Evolutionary conservation across 2,797 vertebrate genomes (phyloP), one percentile per base, ranked within the genome.

Genomic region (Knipowitschia caucasica): DNA sequence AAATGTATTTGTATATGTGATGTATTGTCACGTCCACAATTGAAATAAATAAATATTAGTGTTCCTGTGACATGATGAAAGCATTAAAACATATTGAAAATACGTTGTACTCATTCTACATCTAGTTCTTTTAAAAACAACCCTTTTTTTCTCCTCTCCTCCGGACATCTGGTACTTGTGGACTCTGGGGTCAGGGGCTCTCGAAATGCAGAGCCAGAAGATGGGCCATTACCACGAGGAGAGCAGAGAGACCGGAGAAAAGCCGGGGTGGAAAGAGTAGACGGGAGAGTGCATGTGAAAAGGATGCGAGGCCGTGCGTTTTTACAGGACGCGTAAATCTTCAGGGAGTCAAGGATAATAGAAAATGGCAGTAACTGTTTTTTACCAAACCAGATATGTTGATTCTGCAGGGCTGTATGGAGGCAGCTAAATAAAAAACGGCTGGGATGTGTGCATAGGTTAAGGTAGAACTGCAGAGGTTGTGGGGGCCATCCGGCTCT

Each of bases 311-410:
- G 64, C 43, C 50, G 50, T 53, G 53, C 60, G 30, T 60, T 69
- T 33, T 40, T 55, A 50, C 76, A 70, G 60, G 62, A 71, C 59
- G 52, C 81, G 81, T 88, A 84, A 86, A 88, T 86, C 86, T 83
- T 78, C 71, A 50, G 65, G 31, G 73, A 62, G 62, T 75, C 77
- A 81, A 69, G 75, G 74, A 80, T 84, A 83, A 88, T 85, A 82
- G 82, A 82, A 76, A 73, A 80, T 75, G 81, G 53, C 83, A 78
- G 78, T 83, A 80, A 71, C 77, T 29, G 26, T 75, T 60, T 83
- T 72, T 78, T 73, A 73, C 83, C 82, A 81, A 84, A 89, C 84
- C 82, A 81, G 80, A 70, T 80, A 83, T 81, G 80, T 83, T 70
- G 73, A 26, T 71, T 73, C 64, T 2, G 78, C 86, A 81, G 45